phyloP scores from a whole-genome alignment of 2,888 invertebrate genomes.

The Oligia strigilis region DNA sequence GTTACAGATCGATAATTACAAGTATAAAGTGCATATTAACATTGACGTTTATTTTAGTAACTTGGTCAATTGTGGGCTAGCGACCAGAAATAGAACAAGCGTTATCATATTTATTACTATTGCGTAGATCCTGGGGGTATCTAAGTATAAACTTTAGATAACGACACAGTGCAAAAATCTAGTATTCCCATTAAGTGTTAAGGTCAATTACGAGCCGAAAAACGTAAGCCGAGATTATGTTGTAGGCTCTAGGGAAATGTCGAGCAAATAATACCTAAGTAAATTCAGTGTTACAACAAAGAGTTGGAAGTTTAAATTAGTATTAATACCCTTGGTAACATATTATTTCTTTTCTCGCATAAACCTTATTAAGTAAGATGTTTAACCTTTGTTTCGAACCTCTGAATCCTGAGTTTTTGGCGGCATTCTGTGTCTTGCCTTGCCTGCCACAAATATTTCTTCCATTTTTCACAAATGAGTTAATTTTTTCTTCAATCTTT shows the following conservation, averaged over 20 bases:
- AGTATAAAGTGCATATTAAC: constrained; percentile 23
- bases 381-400: neutral
- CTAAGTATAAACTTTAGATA: constrained; percentile 22
- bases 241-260: constrained; percentile 43
- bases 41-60: constrained; percentile 44
- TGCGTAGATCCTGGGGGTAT: constrained; percentile 32
- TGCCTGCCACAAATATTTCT: neutral
- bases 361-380: neutral
- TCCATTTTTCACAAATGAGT: neutral
- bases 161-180: constrained; percentile 4
- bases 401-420: neutral
- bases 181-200: neutral
- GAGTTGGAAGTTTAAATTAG: constrained; percentile 40
- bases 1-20: constrained; percentile 30
- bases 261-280: constrained; percentile 2
- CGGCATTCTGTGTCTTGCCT: neutral
- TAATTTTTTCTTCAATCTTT: neutral
- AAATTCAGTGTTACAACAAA: constrained; percentile 41
- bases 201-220: neutral
- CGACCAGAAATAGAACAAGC: constrained; percentile 47
- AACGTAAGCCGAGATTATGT: constrained; percentile 14
- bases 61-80: constrained; percentile 42
- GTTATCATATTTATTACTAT: constrained; percentile 44
- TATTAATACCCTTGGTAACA: constrained; percentile 16
- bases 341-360: constrained; percentile 3